These are phyloP conservation scores for Thera britannica DNA, from an alignment of 2,888 invertebrate genomes.

Conservation along the genomic window DNA sequence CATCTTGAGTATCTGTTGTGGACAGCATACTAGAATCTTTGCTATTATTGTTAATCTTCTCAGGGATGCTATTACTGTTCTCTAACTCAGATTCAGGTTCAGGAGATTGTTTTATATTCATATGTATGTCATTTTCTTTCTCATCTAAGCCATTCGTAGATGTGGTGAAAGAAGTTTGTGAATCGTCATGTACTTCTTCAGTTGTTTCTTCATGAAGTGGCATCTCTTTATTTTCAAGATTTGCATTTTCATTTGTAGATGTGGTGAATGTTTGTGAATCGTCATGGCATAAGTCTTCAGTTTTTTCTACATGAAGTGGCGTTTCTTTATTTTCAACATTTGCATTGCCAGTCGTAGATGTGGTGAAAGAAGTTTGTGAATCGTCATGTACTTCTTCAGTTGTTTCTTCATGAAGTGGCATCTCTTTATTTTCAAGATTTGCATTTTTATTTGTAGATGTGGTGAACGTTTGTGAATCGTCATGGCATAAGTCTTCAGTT, in stretches of 20 bases:
- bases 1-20: constrained; percentile 29
- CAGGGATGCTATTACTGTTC: constrained; percentile 24
- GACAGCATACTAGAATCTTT: constrained; percentile 32
- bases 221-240: constrained; percentile 8
- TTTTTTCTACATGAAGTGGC: constrained; percentile 4
- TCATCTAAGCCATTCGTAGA: constrained; percentile 18
- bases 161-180: constrained; percentile 3
- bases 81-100: constrained; percentile 26
- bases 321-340: constrained; percentile 9
- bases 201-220: constrained; percentile 5
- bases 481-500: constrained; percentile 4
- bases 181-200: constrained; percentile 7
- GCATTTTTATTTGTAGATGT: constrained; percentile 24
- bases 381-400: constrained; percentile 7
- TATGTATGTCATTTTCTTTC: constrained; percentile 5
- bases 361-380: neutral
- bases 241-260: constrained; percentile 13
- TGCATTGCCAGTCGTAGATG: constrained; percentile 14
- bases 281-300: constrained; percentile 6
- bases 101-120: constrained; percentile 12
- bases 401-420: constrained; percentile 7
- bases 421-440: constrained; percentile 11
- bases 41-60: constrained; percentile 23
- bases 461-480: constrained; percentile 1
- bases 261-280: constrained; percentile 1